Evolutionary conservation across 2,113 vertebrate species (phyloP).

Genomic region (Mormyrus iriodes): DNA sequence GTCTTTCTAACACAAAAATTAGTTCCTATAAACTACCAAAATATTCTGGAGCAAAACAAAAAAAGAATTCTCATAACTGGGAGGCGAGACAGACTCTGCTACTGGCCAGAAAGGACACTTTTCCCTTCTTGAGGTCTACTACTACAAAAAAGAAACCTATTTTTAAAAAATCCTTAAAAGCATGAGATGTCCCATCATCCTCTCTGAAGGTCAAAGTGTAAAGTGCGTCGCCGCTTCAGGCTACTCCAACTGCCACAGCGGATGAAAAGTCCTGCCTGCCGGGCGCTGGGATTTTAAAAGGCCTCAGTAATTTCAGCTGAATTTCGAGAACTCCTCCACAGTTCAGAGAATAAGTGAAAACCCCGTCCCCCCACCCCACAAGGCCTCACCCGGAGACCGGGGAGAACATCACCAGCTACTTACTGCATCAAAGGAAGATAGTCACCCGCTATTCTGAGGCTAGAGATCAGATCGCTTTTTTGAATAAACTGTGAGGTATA

Average conservation of each 20-base stretch:
- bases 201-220: conserved; percentile 29
- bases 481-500: conserved; percentile 19
- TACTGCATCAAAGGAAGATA: not conserved
- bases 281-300: not conserved
- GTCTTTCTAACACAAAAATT: not conserved
- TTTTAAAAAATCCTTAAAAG: conserved; percentile 21
- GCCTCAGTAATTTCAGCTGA: not conserved
- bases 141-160: conserved; percentile 16
- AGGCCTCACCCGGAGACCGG: not conserved
- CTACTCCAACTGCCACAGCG: conserved; percentile 6
- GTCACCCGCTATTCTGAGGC: not conserved
- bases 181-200: not conserved
- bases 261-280: not conserved
- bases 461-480: conserved; percentile 2
- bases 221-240: conserved; percentile 36
- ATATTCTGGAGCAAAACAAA: not conserved
- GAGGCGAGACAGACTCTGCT: not conserved
- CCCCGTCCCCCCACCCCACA: not conserved
- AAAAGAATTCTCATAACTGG: not conserved
- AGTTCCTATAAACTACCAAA: not conserved
- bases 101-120: conserved; percentile 13
- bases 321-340: conserved; percentile 3
- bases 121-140: conserved; percentile 26
- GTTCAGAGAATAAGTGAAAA: not conserved
- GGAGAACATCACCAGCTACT: not conserved